Conservation (phyloP, 2,797 vertebrate genomes). For the Limosa lapponica region DNA sequence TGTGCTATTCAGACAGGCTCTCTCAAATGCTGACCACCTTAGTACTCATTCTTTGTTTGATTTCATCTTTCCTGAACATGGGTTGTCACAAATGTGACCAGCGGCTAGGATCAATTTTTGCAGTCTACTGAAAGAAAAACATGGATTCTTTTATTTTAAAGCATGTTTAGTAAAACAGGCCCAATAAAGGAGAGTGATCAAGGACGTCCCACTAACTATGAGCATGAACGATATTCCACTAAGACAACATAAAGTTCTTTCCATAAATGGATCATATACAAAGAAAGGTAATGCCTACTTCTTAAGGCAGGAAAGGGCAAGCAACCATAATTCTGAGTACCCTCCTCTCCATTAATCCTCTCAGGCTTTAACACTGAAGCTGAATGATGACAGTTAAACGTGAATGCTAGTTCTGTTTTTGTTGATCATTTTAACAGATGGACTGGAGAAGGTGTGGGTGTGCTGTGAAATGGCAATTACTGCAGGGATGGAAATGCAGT, state of each 20-base stretch:
- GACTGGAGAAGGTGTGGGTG: conserved; percentile 50
- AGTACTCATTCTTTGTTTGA: background rate
- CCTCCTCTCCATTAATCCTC: background rate
- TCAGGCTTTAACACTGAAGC: background rate
- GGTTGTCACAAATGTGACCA: background rate
- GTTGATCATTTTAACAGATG: conserved; percentile 57
- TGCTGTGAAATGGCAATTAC: conserved; percentile 58
- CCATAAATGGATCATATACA: background rate
- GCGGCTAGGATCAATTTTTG: background rate
- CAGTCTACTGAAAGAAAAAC: background rate
- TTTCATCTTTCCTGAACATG: background rate
- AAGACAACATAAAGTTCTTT: background rate
- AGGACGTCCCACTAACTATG: background rate
- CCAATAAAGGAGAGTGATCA: background rate
- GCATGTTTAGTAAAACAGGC: background rate
- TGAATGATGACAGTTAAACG: background rate
- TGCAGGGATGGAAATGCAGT: conserved; percentile 31
- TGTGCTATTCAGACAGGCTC: background rate
- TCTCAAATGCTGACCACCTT: background rate
- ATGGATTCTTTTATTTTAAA: background rate
- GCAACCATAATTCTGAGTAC: background rate
- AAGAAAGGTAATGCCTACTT: background rate
- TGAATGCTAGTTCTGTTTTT: conserved; percentile 24
- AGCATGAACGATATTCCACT: background rate
- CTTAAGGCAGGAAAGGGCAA: conserved; percentile 33